phyloP scores from a whole-genome alignment of 2,797 vertebrate genomes.

The Tinamus major region DNA sequence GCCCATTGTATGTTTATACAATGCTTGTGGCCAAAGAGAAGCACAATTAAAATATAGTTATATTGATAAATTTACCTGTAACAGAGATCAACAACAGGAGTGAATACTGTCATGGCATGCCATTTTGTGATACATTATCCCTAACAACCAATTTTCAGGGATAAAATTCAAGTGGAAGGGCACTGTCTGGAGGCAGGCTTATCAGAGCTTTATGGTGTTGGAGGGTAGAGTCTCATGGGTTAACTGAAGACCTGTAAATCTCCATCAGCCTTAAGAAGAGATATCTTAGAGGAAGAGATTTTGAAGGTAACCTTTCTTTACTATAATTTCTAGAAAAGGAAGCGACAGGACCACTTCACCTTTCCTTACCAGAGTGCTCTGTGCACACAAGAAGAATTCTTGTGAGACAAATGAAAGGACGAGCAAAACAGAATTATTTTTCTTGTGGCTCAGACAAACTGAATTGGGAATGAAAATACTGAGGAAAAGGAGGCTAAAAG shows the following conservation, averaged over 20 bases:
- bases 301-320: background rate
- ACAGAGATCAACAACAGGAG: background rate
- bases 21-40: background rate
- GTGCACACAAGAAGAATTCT: background rate
- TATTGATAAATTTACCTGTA: background rate
- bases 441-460: background rate
- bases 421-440: slow-evolving; percentile 15
- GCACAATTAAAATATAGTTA: background rate
- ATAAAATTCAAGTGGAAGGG: background rate
- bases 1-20: background rate
- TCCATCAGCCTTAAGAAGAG: background rate
- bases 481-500: slow-evolving; percentile 15
- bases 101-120: background rate
- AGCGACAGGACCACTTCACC: background rate
- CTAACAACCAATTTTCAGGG: background rate
- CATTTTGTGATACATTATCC: background rate
- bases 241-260: background rate
- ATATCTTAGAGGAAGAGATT: background rate
- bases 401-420: background rate
- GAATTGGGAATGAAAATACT: slow-evolving; percentile 9
- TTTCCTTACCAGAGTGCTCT: background rate
- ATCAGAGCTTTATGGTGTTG: background rate
- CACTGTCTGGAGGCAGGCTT: background rate
- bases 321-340: slow-evolving; percentile 10
- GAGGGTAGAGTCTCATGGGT: background rate